Conservation (phyloP, 1,140 invertebrate species). For the Scaptomyza graminum region DNA sequence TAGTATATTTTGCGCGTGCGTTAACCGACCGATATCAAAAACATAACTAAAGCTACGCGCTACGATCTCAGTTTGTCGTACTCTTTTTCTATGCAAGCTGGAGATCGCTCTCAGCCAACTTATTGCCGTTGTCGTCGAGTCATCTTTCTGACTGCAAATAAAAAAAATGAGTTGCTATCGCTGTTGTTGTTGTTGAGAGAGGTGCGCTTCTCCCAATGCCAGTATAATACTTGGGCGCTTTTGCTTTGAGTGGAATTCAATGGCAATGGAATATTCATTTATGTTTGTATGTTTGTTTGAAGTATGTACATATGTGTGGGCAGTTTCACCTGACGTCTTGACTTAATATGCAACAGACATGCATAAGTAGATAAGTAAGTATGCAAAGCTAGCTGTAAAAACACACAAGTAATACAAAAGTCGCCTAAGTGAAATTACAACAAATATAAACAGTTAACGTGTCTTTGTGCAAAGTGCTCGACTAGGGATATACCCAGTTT, state of each 20-base stretch:
- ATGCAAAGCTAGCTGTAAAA: conserved; percentile 1
- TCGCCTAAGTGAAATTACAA: neutral
- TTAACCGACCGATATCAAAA: conserved; percentile 31
- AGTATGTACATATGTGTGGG: conserved; percentile 19
- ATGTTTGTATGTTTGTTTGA: conserved; percentile 10
- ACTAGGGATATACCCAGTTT: neutral
- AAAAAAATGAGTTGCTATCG: conserved; percentile 46
- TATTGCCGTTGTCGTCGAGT: conserved; percentile 19
- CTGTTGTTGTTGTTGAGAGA: neutral
- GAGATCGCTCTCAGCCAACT: conserved; percentile 53
- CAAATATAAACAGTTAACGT: neutral
- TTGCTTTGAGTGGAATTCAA: conserved; percentile 45
- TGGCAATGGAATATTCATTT: conserved; percentile 7
- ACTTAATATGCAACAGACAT: conserved; percentile 7
- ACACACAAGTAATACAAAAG: neutral
- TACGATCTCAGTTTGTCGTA: conserved; percentile 13
- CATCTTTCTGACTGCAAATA: conserved; percentile 47
- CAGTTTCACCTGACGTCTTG: conserved; percentile 45
- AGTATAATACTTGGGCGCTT: conserved; percentile 25
- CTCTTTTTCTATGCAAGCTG: conserved; percentile 42
- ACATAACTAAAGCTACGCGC: conserved; percentile 35
- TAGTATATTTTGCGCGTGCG: conserved; percentile 27
- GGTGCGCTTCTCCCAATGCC: conserved; percentile 25
- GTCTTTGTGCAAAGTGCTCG: neutral
- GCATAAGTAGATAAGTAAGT: neutral